phyloP scores from a whole-genome alignment of 2,888 invertebrate genomes.

The Lymantria dispar region DNA sequence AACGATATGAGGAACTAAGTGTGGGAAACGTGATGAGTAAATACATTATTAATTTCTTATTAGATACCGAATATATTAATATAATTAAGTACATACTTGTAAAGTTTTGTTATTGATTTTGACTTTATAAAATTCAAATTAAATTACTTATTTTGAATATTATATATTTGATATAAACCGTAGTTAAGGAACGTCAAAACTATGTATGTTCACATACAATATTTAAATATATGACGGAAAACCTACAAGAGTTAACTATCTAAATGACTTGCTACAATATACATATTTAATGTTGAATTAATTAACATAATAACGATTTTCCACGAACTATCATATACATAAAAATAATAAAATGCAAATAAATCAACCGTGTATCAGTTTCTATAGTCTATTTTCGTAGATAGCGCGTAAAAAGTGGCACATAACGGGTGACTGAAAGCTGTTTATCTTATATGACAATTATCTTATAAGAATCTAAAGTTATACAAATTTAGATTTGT shows the following conservation, averaged over 20 bases:
- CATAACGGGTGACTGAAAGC: conserved; percentile 28
- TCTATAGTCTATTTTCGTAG: conserved; percentile 14
- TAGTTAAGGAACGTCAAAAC: background rate
- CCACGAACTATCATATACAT: conserved; percentile 17
- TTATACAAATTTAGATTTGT: background rate
- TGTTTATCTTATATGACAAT: conserved; percentile 23
- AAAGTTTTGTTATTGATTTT: background rate
- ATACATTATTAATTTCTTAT: background rate
- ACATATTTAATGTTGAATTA: conserved; percentile 20
- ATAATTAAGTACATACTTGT: background rate
- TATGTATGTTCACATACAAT: background rate
- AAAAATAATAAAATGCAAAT: conserved; percentile 26
- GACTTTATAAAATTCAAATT: conserved; percentile 3
- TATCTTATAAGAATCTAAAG: background rate
- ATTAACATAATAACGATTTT: conserved; percentile 21
- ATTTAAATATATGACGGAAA: conserved; percentile 12
- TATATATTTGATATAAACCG: background rate
- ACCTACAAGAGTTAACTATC: conserved; percentile 12
- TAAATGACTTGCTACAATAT: conserved; percentile 16
- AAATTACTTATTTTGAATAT: conserved; percentile 3
- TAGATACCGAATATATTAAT: background rate
- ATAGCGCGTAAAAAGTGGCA: conserved; percentile 19
- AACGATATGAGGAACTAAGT: background rate
- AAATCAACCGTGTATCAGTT: conserved; percentile 10
- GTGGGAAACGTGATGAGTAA: background rate